Base-by-base conservation (phyloP, 2,797 vertebrate species). In the Anabacerthia variegaticeps region DNA sequence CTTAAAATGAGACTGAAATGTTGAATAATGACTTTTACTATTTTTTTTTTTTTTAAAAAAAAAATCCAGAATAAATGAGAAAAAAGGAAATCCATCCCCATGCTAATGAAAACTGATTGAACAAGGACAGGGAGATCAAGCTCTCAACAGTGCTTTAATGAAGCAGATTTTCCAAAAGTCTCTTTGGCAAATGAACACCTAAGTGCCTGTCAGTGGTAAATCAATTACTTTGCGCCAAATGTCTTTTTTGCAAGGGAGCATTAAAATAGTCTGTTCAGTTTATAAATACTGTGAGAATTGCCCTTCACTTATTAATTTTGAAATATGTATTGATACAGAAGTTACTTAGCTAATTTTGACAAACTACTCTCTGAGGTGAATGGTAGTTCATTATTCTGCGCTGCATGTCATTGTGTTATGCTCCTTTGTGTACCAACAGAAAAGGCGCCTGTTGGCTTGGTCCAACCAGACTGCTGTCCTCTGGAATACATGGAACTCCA, bases 371-470 rank as follows among this genome's bases (percentile, higher is more conserved):
- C 49, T 63, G 52, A 56, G 26, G 26, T 1, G 5, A 68, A 37
- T 15, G 12, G 5, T 34, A 32, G 9, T 68, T 88, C 13, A 27
- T 27, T 67, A 34, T 52, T 67, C 11, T 51, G 8, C 30, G 10
- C 10, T 49, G 2, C 7, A 4, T 10, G 14, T 54, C 27, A 22
- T 24, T 14, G 5, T 0, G 0, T 49, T 52, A 26, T 46, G 8
- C 19, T 71, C 17, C 39, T 65, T 58, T 49, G 72, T 3, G 17
- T 52, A 34, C 6, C 52, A 43, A 24, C 44, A 68, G 17, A 72
- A 80, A 72, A 85, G 9, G 23, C 13, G 3, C 3, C 23, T 61
- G 6, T 26, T 41, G 18, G 1, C 16, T 63, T 14, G 1, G 4
- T 77, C 7, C 17, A 69, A 3, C 7, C 9, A 77, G 21, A 12